phyloP scores from a whole-genome alignment of 2,888 invertebrate genomes.

The Caenorhabditis panamensis region DNA sequence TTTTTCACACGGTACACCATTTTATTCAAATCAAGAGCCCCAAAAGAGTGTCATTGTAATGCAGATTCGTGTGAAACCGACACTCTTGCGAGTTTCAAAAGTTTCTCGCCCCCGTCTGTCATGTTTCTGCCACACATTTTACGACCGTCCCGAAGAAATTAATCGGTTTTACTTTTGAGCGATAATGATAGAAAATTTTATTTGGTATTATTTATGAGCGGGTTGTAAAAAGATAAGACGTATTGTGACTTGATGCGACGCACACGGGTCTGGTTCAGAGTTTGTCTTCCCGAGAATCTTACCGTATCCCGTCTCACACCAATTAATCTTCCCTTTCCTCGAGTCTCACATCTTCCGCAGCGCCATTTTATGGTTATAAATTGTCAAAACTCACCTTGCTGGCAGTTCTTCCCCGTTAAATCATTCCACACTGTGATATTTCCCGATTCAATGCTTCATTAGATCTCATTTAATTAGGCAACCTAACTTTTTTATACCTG shows the following conservation, averaged over 20 bases:
- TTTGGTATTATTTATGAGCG: constrained; percentile 43
- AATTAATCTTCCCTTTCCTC: constrained; percentile 24
- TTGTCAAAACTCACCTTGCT: constrained; percentile 22
- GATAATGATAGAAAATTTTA: constrained; percentile 43
- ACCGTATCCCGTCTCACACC: constrained; percentile 14
- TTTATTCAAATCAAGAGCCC: constrained; percentile 15
- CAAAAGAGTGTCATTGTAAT: constrained; percentile 41
- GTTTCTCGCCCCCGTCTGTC: constrained; percentile 5
- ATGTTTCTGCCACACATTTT: constrained; percentile 24
- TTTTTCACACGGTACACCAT: constrained; percentile 35
- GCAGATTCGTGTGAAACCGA: constrained; percentile 33
- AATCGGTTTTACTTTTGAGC: constrained; percentile 44
- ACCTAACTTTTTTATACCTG: too few species aligned
- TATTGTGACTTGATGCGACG: constrained; percentile 23
- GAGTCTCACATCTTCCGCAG: constrained; percentile 20
- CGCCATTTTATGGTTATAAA: constrained; percentile 48
- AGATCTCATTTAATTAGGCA: too few species aligned
- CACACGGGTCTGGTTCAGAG: constrained; percentile 4
- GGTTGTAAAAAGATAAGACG: constrained; percentile 45
- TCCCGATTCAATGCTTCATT: background rate
- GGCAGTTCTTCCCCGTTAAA: background rate
- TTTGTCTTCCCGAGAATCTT: constrained; percentile 11
- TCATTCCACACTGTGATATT: background rate
- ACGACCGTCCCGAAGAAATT: constrained; percentile 40
- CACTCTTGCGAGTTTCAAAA: constrained; percentile 13